Evolutionary conservation across 2,888 invertebrate species (phyloP).

Genomic region (Agriopis leucophaearia): DNA sequence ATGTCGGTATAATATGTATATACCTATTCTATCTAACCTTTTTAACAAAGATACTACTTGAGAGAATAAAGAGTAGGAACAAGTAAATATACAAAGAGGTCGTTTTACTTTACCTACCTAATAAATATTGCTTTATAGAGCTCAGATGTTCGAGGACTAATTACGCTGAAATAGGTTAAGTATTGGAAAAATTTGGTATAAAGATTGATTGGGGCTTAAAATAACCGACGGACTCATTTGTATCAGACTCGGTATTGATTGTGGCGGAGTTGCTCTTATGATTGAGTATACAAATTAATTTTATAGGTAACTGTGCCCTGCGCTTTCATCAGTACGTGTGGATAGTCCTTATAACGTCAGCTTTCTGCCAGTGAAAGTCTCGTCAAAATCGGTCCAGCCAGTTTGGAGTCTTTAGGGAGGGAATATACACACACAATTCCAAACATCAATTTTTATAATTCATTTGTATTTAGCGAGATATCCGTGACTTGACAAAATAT

Average conservation of each 20-base stretch:
- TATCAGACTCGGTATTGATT: background rate
- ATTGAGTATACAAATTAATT: no score
- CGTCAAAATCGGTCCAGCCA: no score
- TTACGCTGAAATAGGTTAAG: slow-evolving; percentile 6
- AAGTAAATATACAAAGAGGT: slow-evolving; percentile 6
- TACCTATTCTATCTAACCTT: slow-evolving; percentile 4
- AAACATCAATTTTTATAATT: no score
- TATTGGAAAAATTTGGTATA: slow-evolving; percentile 10
- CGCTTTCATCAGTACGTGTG: no score
- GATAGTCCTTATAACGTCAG: no score
- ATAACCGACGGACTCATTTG: slow-evolving; percentile 12
- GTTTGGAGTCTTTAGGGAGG: no score
- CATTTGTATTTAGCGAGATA: no score
- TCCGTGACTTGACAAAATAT: no score
- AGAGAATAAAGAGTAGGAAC: slow-evolving; percentile 10
- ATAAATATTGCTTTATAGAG: slow-evolving; percentile 11
- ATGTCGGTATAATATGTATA: no score
- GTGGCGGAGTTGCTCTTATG: background rate
- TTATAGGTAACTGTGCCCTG: no score
- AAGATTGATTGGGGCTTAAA: slow-evolving; percentile 7
- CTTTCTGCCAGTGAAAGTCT: no score
- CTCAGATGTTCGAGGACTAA: slow-evolving; percentile 15
- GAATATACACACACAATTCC: no score
- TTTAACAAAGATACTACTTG: slow-evolving; percentile 6
- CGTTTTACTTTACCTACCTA: slow-evolving; percentile 1